phyloP scores from a whole-genome alignment of 2,888 invertebrate species.

The Zonitis immaculata region DNA sequence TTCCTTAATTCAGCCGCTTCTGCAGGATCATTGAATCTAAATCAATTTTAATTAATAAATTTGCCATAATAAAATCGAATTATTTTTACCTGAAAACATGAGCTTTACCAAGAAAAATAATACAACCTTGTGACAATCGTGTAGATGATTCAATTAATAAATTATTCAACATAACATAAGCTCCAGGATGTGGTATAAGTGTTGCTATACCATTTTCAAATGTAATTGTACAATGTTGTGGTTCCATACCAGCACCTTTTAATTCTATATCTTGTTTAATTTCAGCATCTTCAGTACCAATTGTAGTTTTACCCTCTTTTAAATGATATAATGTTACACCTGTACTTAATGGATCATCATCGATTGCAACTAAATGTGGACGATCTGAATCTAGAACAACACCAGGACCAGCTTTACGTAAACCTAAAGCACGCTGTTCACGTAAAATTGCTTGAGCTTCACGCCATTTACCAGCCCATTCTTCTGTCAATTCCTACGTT shows the following conservation, averaged over 20 bases:
- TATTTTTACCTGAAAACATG: constrained; percentile 51
- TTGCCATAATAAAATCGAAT: constrained; percentile 5
- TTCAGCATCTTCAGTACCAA: constrained; percentile 71
- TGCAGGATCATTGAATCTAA: constrained; percentile 81
- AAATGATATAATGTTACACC: constrained; percentile 88
- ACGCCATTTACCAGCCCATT: constrained; percentile 92
- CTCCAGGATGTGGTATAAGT: constrained; percentile 64
- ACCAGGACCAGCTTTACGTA: constrained; percentile 82
- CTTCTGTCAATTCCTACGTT: constrained; percentile 64
- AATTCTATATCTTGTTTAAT: constrained; percentile 71
- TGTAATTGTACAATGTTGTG: constrained; percentile 73
- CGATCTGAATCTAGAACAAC: constrained; percentile 86
- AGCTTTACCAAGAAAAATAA: constrained; percentile 59
- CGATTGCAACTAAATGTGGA: constrained; percentile 89
- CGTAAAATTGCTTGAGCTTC: constrained; percentile 83
- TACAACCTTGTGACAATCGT: constrained; percentile 70
- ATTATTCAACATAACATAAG: constrained; percentile 80
- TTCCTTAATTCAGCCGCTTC: constrained; percentile 80
- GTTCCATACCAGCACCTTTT: constrained; percentile 69
- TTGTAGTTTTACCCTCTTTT: constrained; percentile 83
- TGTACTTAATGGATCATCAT: constrained; percentile 83
- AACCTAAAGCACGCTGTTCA: constrained; percentile 81
- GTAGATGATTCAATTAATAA: constrained; percentile 73
- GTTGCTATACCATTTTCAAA: constrained; percentile 69
- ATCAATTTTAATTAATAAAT: constrained; percentile 2